These are phyloP conservation scores for Agriopis leucophaearia DNA, from an alignment of 2,888 invertebrate species.

Conservation along the genomic window DNA sequence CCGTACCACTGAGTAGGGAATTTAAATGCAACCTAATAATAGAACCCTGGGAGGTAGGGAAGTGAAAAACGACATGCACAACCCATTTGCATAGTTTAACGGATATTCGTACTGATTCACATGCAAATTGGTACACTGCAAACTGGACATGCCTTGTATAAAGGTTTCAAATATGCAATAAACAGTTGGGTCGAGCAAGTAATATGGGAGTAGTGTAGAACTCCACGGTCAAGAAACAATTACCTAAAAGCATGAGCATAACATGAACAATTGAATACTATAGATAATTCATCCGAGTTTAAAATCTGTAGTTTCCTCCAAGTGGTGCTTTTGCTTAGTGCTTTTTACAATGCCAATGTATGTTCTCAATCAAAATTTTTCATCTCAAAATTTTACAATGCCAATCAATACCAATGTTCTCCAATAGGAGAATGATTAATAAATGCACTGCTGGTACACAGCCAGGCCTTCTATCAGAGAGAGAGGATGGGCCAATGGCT, in stretches of 20 bases:
- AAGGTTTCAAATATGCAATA: slow-evolving; percentile 9
- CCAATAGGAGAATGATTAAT: too few species aligned
- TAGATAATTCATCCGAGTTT: background rate
- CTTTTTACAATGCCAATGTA: too few species aligned
- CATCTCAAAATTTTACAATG: too few species aligned
- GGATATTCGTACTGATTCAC: slow-evolving; percentile 42
- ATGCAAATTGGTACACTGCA: slow-evolving; percentile 43
- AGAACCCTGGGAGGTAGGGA: slow-evolving; percentile 2
- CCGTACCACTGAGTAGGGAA: background rate
- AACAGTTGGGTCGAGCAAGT: background rate
- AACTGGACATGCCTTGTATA: slow-evolving; percentile 29
- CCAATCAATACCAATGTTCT: too few species aligned
- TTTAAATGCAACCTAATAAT: slow-evolving; percentile 19
- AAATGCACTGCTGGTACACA: too few species aligned
- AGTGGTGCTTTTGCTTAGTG: too few species aligned
- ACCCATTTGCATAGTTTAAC: slow-evolving; percentile 44
- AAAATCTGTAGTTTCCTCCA: background rate
- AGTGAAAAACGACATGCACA: slow-evolving; percentile 36
- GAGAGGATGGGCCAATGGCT: too few species aligned
- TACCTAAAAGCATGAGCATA: background rate
- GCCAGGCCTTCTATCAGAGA: too few species aligned
- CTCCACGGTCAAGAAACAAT: background rate
- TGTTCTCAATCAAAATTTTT: too few species aligned
- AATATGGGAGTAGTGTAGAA: background rate
- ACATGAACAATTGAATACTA: too few species aligned